Base-by-base conservation (phyloP, 2,888 invertebrate species). In the Lasioglossum marginatum region DNA sequence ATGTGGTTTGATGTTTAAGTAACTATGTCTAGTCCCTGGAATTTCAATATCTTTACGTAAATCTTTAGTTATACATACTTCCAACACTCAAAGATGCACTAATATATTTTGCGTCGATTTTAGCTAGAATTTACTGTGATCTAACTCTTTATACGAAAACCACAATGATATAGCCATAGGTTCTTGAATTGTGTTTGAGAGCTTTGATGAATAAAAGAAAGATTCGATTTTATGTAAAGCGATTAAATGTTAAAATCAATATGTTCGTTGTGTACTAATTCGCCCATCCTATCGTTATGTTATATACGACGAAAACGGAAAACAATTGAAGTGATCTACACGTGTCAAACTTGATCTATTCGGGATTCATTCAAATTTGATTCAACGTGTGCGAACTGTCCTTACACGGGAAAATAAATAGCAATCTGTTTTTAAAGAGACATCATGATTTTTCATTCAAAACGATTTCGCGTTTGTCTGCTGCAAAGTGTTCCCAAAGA, bases 111-210 rank as follows among this genome's bases (percentile, higher is more conserved):
- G 82, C 82, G 72, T 79, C 81, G 48, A 85, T 72, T 86, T 79
- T 87, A 86, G 82, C 74, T 87, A 89, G 86, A 81, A 82, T 83
- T 83, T 83, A 88, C 85, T 89, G 87, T 87, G 90, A 90, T 87
- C 82, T 86, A 81, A 82, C 77, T 73, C 87, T 90, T 88, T 88
- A 52, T 90, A 90, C 72, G 60, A 82, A 82, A 83, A 79, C 72
- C 79, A 79, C 81, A 80, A 75, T 43, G 79, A 83, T 83, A 82
- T 83, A 85, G 34, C 77, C 79, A 74, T 78, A 87, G 27, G 68
- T 82, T 84, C 85, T 83, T 79, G n/a, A 79, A 77, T 78, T 40
- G 34, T 27, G 45, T 77, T 83, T 82, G 77, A 79, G 71, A 82
- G 81, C 74, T 82, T 84, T 66, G 73, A 86, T 74, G 73, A 83